Conservation (phyloP, 2,888 invertebrate genomes). For the Polyommatus icarus region DNA sequence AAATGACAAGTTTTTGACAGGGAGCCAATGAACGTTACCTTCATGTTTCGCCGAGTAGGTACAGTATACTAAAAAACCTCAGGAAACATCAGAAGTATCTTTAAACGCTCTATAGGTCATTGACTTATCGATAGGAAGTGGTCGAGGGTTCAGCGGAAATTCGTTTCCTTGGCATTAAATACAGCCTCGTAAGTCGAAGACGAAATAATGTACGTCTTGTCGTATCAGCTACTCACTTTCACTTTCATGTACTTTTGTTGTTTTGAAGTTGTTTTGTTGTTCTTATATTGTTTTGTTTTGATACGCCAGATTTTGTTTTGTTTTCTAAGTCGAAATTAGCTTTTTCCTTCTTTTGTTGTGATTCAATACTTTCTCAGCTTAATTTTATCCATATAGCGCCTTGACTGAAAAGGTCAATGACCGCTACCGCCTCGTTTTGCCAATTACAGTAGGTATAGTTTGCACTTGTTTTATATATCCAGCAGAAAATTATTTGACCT, state of each 20-base stretch:
- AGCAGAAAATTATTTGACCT: background rate
- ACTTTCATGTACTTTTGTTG: background rate
- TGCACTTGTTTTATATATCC: background rate
- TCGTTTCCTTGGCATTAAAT: conserved; percentile 24
- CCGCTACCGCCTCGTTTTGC: too few relatives aligned
- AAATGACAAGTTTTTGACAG: too few relatives aligned
- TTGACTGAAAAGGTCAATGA: background rate
- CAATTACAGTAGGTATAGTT: too few relatives aligned
- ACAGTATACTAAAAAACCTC: too few relatives aligned
- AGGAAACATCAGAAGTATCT: too few relatives aligned
- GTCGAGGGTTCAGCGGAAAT: background rate
- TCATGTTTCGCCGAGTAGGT: too few relatives aligned
- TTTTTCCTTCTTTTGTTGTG: background rate
- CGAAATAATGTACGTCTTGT: background rate
- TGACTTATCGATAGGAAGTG: background rate
- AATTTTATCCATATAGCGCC: background rate
- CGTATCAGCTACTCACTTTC: background rate
- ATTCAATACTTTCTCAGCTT: background rate
- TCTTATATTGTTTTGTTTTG: background rate
- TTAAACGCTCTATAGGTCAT: background rate
- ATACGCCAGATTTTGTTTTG: background rate
- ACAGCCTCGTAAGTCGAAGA: background rate
- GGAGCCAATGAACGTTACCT: too few relatives aligned
- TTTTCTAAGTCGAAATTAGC: background rate
- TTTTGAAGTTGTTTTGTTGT: background rate